Evolutionary conservation across 2,113 vertebrate genomes (phyloP), one percentile per base, ranked within the genome.

Genomic region (Cyanoramphus novaezelandiae): DNA sequence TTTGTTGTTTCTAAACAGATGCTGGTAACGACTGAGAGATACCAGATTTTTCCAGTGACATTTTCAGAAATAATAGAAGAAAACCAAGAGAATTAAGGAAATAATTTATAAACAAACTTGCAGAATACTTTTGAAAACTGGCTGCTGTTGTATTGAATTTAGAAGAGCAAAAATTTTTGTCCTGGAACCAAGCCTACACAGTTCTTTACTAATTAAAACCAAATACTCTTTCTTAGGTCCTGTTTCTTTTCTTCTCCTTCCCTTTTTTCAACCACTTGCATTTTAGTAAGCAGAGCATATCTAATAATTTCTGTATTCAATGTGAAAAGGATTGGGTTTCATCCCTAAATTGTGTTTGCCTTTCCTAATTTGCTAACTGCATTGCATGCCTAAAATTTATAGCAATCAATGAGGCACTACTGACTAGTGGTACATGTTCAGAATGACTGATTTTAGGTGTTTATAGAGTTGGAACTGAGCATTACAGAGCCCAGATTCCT

Each of bases 61-160:
- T 49, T 47, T 92, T 91, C 60, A 81, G 46, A 88, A 93, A 70
- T 24, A 83, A 39, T 53, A 35, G 41, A 88, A 75, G 41, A 75
- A 90, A 35, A 82, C 31, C 43, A 90, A 72, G 27, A 52, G 24
- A 13, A 86, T 5, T 43, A 65, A 85, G 71, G 31, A 72, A 90
- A 43, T 39, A 49, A 74, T 70, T 86, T 68, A 47, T 60, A 72
- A 81, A 76, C 15, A 83, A 72, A 88, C 44, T 92, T 86, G 28
- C 68, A 92, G 77, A 93, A 80, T 46, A n/a, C 31, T 70, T 95
- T 75, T 88, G 53, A 86, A 95, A 88, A 28, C 71, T 86, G 70
- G 33, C 37, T 50, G n/a, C 59, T 77, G 15, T 52, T 80, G 29
- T 15, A 89, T 17, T 55, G 44, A 79, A 79, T 79, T 84, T 76